Evolutionary conservation across 1,140 invertebrate genomes (phyloP), one percentile per base, ranked within the genome.

Genomic region (Rhyacophila brunnea): DNA sequence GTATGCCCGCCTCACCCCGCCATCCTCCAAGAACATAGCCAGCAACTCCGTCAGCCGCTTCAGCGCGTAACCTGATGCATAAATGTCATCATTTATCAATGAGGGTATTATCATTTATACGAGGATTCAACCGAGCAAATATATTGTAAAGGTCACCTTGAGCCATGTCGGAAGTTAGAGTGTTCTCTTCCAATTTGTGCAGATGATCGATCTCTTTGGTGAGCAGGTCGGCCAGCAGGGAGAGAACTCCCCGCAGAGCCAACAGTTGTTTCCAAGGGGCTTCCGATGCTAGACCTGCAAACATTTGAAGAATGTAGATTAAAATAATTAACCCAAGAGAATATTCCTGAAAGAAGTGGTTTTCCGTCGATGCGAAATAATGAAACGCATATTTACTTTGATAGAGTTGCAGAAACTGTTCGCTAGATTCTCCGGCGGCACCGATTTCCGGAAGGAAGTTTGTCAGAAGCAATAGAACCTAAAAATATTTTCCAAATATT

Each of bases 221-320:
- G 56, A 98, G 84, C 0, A 98, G 77, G 64, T 91, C 85, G 0
- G 92, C 94, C 23, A 98, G 82, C 54, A 91, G 85, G 1, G 87
- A 82, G 23, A 98, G 81, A 0, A 97, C 88, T 0, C 95, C 93
- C 62, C 85, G 87, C 35, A 95, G 81, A 57, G 93, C 92, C 43
- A 98, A 78, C 75, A 96, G 97, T 70, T 95, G 92, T 66, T 95
- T 93, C 92, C 93, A 97, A 14, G 92, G 92, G 0, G 86, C 81
- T 50, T 92, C 87, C 9, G 86, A 82, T 48, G 95, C 90, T 14
- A 98, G 77, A 66, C 81, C 77, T 79, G 32, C 14, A 35, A 40
- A 34, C n/a, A n/a, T n/a, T n/a, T 9, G 23, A 28, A 28, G 23
- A 28, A 28, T 28, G 23, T 28, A 28, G 3, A 28, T 9, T 28